These are phyloP conservation scores for Chlamydotis undulata DNA, from an alignment of 2,113 vertebrate species.

Conservation along the genomic window DNA sequence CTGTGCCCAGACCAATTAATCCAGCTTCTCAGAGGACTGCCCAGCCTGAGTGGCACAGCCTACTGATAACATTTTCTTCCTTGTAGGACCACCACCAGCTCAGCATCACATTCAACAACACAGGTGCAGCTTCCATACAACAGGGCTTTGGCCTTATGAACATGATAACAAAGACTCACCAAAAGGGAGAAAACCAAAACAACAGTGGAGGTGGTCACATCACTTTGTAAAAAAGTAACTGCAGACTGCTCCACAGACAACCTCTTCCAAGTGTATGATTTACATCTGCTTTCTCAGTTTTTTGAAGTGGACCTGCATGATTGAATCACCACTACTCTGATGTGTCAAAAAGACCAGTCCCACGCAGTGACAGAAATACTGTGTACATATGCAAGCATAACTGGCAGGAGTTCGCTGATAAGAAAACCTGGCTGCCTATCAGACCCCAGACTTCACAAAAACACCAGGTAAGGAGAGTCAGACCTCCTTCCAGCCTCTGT, in stretches of 20 bases:
- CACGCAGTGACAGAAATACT: fast-evolving
- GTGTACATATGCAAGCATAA: neutral
- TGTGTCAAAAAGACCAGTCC: neutral
- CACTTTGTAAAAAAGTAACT: neutral
- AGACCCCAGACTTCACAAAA: neutral
- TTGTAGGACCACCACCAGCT: neutral
- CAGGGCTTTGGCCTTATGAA: neutral
- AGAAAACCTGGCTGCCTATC: neutral
- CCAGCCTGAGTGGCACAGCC: neutral
- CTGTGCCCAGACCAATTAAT: neutral
- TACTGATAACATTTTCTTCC: neutral
- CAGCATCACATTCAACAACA: neutral
- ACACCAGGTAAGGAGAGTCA: neutral
- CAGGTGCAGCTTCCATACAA: neutral
- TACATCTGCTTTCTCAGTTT: neutral
- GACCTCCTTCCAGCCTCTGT: neutral
- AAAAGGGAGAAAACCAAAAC: neutral
- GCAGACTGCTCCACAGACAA: neutral
- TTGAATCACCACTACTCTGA: neutral
- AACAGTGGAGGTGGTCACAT: neutral
- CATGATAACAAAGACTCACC: neutral
- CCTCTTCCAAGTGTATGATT: neutral
- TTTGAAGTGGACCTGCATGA: neutral
- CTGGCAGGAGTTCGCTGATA: neutral
- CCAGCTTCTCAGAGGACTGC: neutral